A percentile compares a stretch with the other conserved stretches of the same genome.
These are phyloP conservation scores for Mormyrops boulengeri DNA, from an alignment of 2,797 vertebrate genomes.

Conservation along the genomic window DNA sequence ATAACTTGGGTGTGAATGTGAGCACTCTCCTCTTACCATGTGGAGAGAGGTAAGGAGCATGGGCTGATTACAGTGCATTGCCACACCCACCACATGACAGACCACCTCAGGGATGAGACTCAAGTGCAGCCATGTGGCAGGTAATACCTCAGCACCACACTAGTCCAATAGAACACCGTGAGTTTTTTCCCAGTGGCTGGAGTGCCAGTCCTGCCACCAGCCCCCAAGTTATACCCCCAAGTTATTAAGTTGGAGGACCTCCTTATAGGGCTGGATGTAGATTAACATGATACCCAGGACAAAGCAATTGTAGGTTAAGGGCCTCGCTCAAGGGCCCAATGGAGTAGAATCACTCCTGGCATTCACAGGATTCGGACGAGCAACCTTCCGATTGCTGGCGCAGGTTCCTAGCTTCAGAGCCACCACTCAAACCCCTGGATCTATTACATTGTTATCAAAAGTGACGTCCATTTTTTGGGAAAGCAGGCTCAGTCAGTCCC, in stretches of 20 bases:
- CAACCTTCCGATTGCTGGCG: not conserved
- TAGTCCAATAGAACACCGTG: not conserved
- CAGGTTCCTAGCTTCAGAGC: no score
- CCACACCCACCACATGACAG: no score
- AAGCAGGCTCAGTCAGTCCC: no score
- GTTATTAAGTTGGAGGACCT: not conserved
- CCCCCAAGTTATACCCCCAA: no score
- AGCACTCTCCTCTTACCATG: not conserved
- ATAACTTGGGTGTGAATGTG: not conserved
- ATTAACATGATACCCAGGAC: not conserved
- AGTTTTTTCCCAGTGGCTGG: not conserved
- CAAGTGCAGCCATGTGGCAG: not conserved
- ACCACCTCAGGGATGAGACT: not conserved
- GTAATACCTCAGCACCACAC: not conserved
- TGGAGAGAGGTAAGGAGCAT: not conserved
- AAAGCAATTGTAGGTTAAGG: not conserved
- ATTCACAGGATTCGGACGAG: not conserved
- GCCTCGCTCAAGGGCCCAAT: not conserved
- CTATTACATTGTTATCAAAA: no score
- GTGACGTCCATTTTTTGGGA: no score
- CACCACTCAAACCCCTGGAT: no score
- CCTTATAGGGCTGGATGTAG: not conserved
- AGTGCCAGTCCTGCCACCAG: not conserved
- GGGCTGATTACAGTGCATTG: not conserved
- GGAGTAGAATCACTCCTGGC: not conserved